phyloP scores from a whole-genome alignment of 2,888 invertebrate genomes.

The Tupiocoris notatus region DNA sequence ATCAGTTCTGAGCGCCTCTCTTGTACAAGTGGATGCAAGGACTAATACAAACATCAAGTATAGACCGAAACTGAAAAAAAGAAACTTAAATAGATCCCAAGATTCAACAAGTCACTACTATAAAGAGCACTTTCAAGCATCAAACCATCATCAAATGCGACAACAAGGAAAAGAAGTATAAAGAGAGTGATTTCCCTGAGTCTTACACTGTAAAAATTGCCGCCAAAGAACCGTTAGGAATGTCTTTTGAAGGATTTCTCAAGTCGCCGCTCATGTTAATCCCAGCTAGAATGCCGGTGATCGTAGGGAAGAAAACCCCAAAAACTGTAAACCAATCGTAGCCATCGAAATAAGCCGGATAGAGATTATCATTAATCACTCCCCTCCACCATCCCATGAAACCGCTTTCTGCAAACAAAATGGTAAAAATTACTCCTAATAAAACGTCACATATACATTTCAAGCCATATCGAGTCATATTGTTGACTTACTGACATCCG shows the following conservation, averaged over 20 bases:
- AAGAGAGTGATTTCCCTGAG: too few relatives aligned
- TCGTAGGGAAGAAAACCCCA: conserved; percentile 96
- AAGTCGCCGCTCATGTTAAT: conserved; percentile 99
- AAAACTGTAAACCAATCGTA: conserved; percentile 95
- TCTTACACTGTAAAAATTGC: conserved; percentile 84
- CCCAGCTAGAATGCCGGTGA: conserved; percentile 94
- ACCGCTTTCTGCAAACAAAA: conserved; percentile 63
- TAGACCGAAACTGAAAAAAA: conserved; percentile 69
- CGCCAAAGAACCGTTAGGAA: conserved; percentile 90
- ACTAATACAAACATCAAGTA: conserved; percentile 88
- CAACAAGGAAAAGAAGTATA: too few relatives aligned
- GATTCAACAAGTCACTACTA: too few relatives aligned
- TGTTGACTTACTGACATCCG: conserved; percentile 63
- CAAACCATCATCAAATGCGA: not conserved
- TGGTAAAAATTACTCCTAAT: not conserved
- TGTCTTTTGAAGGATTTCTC: conserved; percentile 84
- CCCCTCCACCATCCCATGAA: conserved; percentile 83
- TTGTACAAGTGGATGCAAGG: conserved; percentile 81
- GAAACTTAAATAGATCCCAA: too few relatives aligned
- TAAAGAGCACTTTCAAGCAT: too few relatives aligned
- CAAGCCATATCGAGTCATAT: not conserved
- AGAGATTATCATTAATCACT: conserved; percentile 77
- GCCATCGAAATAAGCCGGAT: conserved; percentile 72
- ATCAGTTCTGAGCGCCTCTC: conserved; percentile 69
- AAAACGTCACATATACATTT: too few relatives aligned